Conservation (phyloP, 2,888 invertebrate genomes). For the Drosophila austrosaltans region DNA sequence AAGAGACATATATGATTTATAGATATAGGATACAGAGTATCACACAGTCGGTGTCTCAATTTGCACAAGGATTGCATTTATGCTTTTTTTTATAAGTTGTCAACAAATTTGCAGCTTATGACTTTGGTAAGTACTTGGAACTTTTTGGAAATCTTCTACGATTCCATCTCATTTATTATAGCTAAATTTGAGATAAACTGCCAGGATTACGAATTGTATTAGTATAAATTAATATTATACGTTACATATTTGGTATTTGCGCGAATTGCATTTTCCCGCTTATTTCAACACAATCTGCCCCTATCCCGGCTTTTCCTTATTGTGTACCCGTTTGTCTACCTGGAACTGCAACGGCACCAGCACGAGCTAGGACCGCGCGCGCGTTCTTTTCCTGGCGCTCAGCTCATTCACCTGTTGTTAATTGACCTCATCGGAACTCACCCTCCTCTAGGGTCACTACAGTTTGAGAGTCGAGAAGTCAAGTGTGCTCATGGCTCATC, state of each 20-base stretch:
- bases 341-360: conserved; percentile 4
- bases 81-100: background rate
- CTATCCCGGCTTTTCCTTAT: background rate
- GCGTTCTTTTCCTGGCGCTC: conserved; percentile 33
- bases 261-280: conserved; percentile 58
- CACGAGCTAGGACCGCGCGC: conserved; percentile 30
- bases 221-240: background rate
- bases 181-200: no score
- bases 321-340: conserved; percentile 11
- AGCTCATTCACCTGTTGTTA: conserved; percentile 72
- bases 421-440: conserved; percentile 69
- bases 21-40: background rate
- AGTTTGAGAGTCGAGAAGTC: conserved; percentile 21
- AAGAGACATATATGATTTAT: no score
- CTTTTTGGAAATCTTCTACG: background rate
- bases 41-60: background rate
- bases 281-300: conserved; percentile 35
- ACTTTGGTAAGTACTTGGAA: background rate
- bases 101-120: background rate
- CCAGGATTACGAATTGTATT: no score
- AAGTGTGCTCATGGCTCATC: background rate
- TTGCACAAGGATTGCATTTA: no score
- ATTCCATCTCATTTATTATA: no score
- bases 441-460: conserved; percentile 42
- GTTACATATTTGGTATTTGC: background rate